Percentiles rank a stretch among this genome's conserved stretches.
These are phyloP conservation scores for Drosophila micromelanica DNA, from an alignment of 1,140 invertebrate genomes.

Conservation along the genomic window DNA sequence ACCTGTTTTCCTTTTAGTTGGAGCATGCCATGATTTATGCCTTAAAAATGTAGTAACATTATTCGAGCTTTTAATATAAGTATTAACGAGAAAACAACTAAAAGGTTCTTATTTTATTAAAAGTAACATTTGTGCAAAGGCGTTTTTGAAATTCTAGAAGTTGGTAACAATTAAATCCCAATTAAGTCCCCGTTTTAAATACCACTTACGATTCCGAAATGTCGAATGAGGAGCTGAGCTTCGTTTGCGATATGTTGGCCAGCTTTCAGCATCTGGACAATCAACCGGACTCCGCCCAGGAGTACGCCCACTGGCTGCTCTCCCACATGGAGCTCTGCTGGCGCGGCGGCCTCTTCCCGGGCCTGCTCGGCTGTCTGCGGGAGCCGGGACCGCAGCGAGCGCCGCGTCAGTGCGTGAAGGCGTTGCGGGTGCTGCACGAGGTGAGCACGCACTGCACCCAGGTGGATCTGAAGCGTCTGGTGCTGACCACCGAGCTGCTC, in stretches of 20 bases:
- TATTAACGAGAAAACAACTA: background rate
- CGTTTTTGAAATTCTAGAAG: too few relatives aligned
- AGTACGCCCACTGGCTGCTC: conserved; percentile 34
- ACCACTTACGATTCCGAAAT: conserved; percentile 7
- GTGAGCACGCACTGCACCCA: conserved; percentile 45
- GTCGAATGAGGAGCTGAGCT: background rate
- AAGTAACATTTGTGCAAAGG: too few relatives aligned
- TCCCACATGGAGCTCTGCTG: conserved; percentile 27
- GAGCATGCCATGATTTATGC: too few relatives aligned
- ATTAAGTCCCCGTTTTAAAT: too few relatives aligned
- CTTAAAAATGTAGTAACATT: too few relatives aligned
- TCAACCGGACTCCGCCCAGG: conserved; percentile 21
- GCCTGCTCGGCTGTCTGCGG: conserved; percentile 2
- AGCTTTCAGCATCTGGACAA: conserved; percentile 33
- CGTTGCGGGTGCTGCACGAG: conserved; percentile 42
- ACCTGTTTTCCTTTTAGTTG: too few relatives aligned
- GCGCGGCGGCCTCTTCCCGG: conserved; percentile 7
- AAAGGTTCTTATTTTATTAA: too few relatives aligned
- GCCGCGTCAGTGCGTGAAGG: conserved; percentile 35
- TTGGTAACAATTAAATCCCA: too few relatives aligned
- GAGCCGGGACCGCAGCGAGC: conserved; percentile 2
- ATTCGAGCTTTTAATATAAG: too few relatives aligned
- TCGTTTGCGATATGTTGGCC: conserved; percentile 8
- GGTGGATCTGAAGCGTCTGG: conserved; percentile 42
- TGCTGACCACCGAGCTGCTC: conserved; percentile 29